Conservation (phyloP, 2,113 vertebrate species). For the Grus americana region DNA sequence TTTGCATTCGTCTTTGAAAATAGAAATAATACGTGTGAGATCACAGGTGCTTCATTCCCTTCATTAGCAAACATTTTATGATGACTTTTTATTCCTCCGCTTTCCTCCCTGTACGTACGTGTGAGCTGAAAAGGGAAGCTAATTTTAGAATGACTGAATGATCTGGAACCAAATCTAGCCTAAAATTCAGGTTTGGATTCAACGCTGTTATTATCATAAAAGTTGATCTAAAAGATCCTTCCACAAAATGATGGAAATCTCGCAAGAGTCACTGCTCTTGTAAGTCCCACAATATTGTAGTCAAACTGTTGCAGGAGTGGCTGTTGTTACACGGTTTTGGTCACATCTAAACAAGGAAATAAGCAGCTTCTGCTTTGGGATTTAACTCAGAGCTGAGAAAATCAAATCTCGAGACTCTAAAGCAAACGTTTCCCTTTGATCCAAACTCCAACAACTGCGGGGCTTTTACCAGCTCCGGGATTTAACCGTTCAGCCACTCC, state of each 20-base stretch:
- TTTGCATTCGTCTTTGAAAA: slow-evolving; percentile 52
- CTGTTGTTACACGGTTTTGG: neutral
- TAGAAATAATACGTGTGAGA: slow-evolving; percentile 53
- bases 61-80: slow-evolving; percentile 19
- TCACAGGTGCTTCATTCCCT: slow-evolving; percentile 46
- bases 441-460: neutral
- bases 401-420: neutral
- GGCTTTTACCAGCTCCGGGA: neutral
- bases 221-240: neutral
- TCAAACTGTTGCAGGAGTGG: neutral
- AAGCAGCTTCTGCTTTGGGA: neutral
- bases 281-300: neutral
- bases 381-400: neutral
- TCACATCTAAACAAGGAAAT: neutral
- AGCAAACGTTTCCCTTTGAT: neutral
- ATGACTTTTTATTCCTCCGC: neutral
- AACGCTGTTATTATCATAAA: neutral
- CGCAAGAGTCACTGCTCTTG: neutral
- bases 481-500: neutral
- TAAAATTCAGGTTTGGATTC: neutral
- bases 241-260: neutral
- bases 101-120: neutral
- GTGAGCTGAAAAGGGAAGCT: neutral
- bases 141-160: slow-evolving; percentile 45
- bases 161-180: slow-evolving; percentile 4